Evolutionary conservation across 2,113 vertebrate species (phyloP).

Genomic region (Tapirus terrestris): DNA sequence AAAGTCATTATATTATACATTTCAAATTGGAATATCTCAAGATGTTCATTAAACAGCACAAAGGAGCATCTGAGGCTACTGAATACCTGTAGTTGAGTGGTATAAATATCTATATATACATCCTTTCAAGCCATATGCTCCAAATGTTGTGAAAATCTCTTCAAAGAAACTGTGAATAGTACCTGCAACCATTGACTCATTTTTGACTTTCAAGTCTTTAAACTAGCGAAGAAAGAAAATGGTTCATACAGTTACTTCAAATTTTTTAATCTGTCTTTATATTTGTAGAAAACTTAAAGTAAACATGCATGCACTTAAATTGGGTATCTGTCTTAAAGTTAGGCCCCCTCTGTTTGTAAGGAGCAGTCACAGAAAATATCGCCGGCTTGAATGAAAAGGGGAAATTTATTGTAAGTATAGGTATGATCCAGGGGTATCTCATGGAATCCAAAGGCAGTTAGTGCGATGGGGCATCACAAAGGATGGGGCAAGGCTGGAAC

Average conservation of each 20-base stretch:
- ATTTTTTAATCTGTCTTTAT: constrained; percentile 11
- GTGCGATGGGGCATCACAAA: neutral
- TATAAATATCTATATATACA: neutral
- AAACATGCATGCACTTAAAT: neutral
- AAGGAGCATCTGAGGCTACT: constrained; percentile 3
- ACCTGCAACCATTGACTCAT: neutral
- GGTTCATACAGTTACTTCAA: neutral
- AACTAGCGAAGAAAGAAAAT: constrained; percentile 37
- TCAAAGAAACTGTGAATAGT: neutral
- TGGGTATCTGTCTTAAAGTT: neutral
- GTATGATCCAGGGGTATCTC: neutral
- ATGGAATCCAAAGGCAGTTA: neutral
- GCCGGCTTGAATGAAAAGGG: neutral
- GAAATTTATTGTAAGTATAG: neutral
- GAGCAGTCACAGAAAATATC: neutral
- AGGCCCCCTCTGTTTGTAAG: neutral
- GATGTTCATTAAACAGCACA: constrained; percentile 2
- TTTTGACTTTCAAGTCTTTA: constrained; percentile 14
- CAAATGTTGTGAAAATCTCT: constrained; percentile 14
- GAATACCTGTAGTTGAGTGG: neutral
- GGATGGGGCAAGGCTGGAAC: neutral
- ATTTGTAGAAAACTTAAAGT: constrained; percentile 11
- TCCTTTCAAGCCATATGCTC: constrained; percentile 19
- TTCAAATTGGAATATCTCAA: constrained; percentile 18
- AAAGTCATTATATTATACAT: constrained; percentile 16